Evolutionary conservation across 2,113 vertebrate genomes (phyloP).

Genomic region (Sorex araneus): DNA sequence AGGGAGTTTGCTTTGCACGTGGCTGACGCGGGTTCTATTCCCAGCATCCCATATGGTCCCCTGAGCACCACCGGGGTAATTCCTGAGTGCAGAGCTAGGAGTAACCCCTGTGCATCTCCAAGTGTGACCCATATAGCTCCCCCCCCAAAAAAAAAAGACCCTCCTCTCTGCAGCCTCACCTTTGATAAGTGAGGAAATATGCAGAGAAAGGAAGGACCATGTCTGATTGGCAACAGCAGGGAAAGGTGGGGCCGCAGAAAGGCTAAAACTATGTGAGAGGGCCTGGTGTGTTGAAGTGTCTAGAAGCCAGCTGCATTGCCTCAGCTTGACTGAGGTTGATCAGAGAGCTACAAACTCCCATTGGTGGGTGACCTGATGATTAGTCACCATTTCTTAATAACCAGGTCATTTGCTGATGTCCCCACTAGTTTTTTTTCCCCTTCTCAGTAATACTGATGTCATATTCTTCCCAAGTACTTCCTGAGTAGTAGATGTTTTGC

Average conservation of each 20-base stretch:
- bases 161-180: neutral
- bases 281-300: neutral
- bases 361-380: neutral
- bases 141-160: too few relatives aligned
- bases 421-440: neutral
- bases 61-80: too few relatives aligned
- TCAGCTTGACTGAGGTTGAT: neutral
- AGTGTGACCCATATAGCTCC: too few relatives aligned
- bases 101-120: too few relatives aligned
- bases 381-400: neutral
- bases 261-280: neutral
- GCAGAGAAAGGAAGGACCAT: neutral
- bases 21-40: too few relatives aligned
- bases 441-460: neutral
- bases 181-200: neutral
- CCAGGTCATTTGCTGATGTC: neutral
- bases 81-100: too few relatives aligned
- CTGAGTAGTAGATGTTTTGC: neutral
- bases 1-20: too few relatives aligned
- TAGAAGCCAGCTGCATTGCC: neutral
- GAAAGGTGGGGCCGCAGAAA: neutral
- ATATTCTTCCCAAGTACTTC: neutral
- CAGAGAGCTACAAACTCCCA: neutral
- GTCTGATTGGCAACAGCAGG: neutral
- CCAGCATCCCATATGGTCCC: too few relatives aligned